Evolutionary conservation across 2,888 invertebrate genomes (phyloP), one percentile per base, ranked within the genome.

Genomic region (Trichopria drosophilae): DNA sequence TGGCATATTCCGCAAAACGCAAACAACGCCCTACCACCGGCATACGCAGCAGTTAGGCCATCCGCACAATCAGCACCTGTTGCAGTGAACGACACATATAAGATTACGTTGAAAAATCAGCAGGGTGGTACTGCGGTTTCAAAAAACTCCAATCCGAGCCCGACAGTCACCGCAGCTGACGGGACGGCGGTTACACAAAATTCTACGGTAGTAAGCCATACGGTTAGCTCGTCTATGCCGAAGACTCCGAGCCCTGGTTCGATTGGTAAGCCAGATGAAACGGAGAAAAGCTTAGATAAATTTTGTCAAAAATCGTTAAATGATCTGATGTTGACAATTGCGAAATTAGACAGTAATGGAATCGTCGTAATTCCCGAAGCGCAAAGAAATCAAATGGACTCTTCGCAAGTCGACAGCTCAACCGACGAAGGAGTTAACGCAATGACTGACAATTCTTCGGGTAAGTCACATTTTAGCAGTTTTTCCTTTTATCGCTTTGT

Each of bases 311-410:
- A 90, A 70, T 88, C 88, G 2, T 87, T 90, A 55, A 89, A 89
- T 71, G 90, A 90, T 79, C 78, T 91, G 59, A 89, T 90, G 86
- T 87, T 88, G 51, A 90, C 90, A 51, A 90, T 91, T 72, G 90
- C 90, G 56, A 90, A 90, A 77, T 77, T 91, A 65, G 90, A 90
- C 77, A 89, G 89, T 18, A 90, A 90, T 76, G 90, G 90, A 32
- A 90, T 90, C 54, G 86, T 89, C 71, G 84, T 85, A 19, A 76
- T 84, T 60, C 84, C 85, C 1, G 85, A 85, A 76, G 81, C 79
- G 6, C 82, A 81, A 67, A 72, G 69, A 52, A 69, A 67, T 59
- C 71, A 72, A 44, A 55, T 70, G 53, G 76, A 74, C 40, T 68
- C 70, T 3, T 57, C 68, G 7, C 84, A 83, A 75, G 88, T 88